Evolutionary conservation across 2,888 invertebrate genomes (phyloP).

Genomic region (Apoderus coryli): DNA sequence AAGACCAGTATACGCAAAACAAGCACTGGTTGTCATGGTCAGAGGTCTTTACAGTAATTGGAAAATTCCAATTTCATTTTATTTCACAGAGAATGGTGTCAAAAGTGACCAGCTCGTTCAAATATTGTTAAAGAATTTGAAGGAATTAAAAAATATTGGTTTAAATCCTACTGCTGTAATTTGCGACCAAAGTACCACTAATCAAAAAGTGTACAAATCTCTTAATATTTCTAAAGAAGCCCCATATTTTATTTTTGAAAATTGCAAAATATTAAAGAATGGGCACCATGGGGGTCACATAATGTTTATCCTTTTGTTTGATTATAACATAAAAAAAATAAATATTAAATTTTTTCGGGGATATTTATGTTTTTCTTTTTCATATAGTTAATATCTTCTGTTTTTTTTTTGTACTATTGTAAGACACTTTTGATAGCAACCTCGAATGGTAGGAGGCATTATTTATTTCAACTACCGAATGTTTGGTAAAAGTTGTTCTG

Average conservation of each 20-base stretch:
- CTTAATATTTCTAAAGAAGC: conserved; percentile 7
- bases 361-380: too few species aligned
- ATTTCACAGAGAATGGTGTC: conserved; percentile 12
- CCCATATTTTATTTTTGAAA: conserved; percentile 10
- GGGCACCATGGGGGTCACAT: too few species aligned
- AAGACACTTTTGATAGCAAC: too few species aligned
- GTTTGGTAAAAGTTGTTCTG: too few species aligned
- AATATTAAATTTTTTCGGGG: too few species aligned
- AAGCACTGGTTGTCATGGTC: conserved; percentile 13
- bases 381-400: too few species aligned
- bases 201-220: conserved; percentile 9
- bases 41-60: conserved; percentile 15
- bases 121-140: conserved; percentile 11
- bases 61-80: conserved; percentile 16
- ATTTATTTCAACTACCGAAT: too few species aligned
- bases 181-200: conserved; percentile 17
- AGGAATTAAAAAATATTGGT: conserved; percentile 8
- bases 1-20: conserved; percentile 10
- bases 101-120: conserved; percentile 8
- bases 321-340: too few species aligned
- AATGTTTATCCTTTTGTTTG: too few species aligned
- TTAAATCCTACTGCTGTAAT: conserved; percentile 12
- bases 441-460: too few species aligned
- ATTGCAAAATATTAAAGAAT: too few species aligned
- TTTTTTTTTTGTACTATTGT: too few species aligned